Evolutionary conservation across 2,113 vertebrate species (phyloP).

Genomic region (Echinops telfairi): DNA sequence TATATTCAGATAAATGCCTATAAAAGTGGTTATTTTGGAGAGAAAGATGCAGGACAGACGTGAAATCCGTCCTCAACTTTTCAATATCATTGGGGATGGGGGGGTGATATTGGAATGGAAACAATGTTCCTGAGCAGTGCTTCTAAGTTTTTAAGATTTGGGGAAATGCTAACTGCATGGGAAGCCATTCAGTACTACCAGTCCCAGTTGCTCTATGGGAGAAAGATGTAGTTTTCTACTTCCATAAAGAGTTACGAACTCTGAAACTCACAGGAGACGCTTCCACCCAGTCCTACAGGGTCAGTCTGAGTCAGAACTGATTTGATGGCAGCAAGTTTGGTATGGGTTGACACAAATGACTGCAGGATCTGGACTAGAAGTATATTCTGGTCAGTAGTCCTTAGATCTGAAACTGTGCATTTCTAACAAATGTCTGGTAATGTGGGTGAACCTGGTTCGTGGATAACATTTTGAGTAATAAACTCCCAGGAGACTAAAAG

Average conservation of each 20-base stretch:
- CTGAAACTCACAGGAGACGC: too few relatives aligned
- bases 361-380: neutral
- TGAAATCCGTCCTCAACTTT: neutral
- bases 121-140: accelerated
- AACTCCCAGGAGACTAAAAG: neutral
- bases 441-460: neutral
- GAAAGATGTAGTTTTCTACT: too few relatives aligned
- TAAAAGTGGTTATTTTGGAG: neutral
- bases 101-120: too few relatives aligned
- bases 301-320: too few relatives aligned
- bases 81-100: too few relatives aligned
- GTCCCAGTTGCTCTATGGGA: too few relatives aligned
- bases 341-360: neutral
- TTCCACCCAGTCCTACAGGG: too few relatives aligned
- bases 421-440: neutral
- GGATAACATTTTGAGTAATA: neutral
- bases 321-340: too few relatives aligned
- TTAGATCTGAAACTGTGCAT: neutral
- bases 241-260: too few relatives aligned
- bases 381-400: neutral
- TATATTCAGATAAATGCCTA: neutral
- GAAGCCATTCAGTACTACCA: too few relatives aligned
- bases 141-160: neutral
- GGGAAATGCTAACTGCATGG: too few relatives aligned
- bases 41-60: neutral